Base-by-base conservation (phyloP, 1,140 invertebrate genomes). In the Pseudomyrmex pallidus region DNA sequence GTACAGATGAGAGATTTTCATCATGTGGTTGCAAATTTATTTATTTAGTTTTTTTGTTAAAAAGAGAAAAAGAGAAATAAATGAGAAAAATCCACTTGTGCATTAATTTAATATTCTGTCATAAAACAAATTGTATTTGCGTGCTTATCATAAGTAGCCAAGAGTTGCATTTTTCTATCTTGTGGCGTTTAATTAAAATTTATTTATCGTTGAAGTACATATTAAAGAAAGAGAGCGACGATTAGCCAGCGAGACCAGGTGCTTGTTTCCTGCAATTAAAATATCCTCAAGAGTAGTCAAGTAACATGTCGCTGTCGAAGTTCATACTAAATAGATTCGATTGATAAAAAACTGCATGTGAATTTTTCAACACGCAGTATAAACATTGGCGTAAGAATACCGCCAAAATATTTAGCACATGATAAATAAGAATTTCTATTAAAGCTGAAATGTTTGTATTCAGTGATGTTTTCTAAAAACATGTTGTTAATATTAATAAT, bases 71-170 rank as follows among this genome's bases (percentile, higher is more conserved):
- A 44, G 17, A 59, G 25, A 15, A n/a, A 35, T 5, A 15, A 4
- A 15, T 48, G 17, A 15, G 35, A 9, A 3, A 10, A 5, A n/a
- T 44, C 61, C 17, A 20, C 4, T 72, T 72, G 73, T 59, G 46
- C 64, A 70, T 78, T 54, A 70, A 59, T 70, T 70, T 50, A 68
- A 70, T 54, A 20, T n/a, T 15, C 64, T 8, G 76, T 54, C 54
- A 13, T 78, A 70, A 78, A 78, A 70, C 76, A 70, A 70, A 78
- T 78, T 78, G 76, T 78, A 78, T 78, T 78, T 63, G 54, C 64
- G 64, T 70, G 64, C 64, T n/a, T 70, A 66, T 78, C 76, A 78
- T 59, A 78, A 59, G 64, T 50, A 54, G 13, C 20, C 64, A 22
- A 68, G 44, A 64, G 76, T 78, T 70, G 57, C 76, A 35, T n/a